A percentile compares a stretch with the other conserved stretches of the same genome.
Evolutionary conservation across 1,140 invertebrate genomes (phyloP).

Genomic region (Drosophila saltans): DNA sequence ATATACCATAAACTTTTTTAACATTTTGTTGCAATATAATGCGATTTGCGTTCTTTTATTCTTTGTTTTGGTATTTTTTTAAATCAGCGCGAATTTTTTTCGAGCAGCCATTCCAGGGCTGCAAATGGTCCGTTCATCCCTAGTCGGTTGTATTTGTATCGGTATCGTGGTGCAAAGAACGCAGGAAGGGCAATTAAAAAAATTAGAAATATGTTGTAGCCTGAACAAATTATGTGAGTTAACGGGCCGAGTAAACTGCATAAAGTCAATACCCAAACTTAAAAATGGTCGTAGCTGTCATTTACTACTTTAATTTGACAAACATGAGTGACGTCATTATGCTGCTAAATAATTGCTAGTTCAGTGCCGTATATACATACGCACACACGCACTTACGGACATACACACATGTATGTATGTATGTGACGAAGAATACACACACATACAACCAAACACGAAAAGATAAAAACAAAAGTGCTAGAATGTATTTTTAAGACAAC

Average conservation of each 20-base stretch:
- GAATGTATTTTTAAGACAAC: slow-evolving; percentile 48
- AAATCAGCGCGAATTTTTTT: not conserved
- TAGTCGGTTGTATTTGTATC: slow-evolving; percentile 15
- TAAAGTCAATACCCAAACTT: not conserved
- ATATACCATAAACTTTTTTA: too few species aligned
- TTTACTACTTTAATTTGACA: slow-evolving; percentile 8
- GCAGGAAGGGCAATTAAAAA: slow-evolving; percentile 12
- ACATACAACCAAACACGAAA: slow-evolving; percentile 35
- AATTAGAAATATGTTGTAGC: slow-evolving; percentile 8
- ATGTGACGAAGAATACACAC: slow-evolving; percentile 17
- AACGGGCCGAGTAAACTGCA: not conserved
- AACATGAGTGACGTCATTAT: slow-evolving; percentile 73
- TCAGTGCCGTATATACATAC: slow-evolving; percentile 18
- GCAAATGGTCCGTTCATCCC: not conserved
- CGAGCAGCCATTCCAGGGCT: not conserved
- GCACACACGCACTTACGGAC: slow-evolving; percentile 23
- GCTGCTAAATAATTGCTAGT: slow-evolving; percentile 52
- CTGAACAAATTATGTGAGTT: slow-evolving; percentile 13
- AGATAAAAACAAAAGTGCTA: slow-evolving; percentile 56
- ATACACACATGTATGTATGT: slow-evolving; percentile 10
- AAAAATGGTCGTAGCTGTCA: not conserved
- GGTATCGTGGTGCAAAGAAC: slow-evolving; percentile 1
- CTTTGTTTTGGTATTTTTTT: slow-evolving; percentile 1
- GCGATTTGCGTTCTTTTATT: not conserved
- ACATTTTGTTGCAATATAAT: too few species aligned